phyloP scores from a whole-genome alignment of 2,888 invertebrate genomes.

The Drosophila vallismaia region DNA sequence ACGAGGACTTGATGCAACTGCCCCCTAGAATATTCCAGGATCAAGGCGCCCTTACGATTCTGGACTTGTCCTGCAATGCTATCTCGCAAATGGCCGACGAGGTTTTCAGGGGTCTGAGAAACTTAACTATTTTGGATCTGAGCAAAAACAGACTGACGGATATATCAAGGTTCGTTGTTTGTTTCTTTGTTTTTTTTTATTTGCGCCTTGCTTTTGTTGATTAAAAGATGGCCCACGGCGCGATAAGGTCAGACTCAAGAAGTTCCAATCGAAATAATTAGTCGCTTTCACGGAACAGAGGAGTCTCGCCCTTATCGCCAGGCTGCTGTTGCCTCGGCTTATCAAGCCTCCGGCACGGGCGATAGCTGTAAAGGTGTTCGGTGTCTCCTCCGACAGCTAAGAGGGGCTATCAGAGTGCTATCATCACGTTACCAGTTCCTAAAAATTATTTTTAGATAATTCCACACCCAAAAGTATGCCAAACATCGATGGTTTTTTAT shows the following conservation, averaged over 20 bases:
- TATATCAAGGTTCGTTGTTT: conserved; percentile 85
- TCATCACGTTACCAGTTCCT: conserved; percentile 23
- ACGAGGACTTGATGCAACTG: conserved; percentile 36
- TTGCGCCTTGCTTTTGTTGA: conserved; percentile 21
- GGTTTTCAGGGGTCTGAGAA: conserved; percentile 83
- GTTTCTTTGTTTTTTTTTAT: conserved; percentile 5
- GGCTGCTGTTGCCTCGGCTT: conserved; percentile 18
- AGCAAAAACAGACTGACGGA: conserved; percentile 86
- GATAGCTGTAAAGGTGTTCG: conserved; percentile 13
- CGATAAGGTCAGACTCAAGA: conserved; percentile 27
- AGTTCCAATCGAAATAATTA: conserved; percentile 30
- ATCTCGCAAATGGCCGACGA: conserved; percentile 24
- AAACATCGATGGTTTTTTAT: neutral
- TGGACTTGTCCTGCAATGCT: conserved; percentile 83
- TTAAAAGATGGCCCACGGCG: conserved; percentile 30
- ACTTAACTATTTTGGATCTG: conserved; percentile 86
- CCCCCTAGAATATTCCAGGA: conserved; percentile 56
- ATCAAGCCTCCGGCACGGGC: conserved; percentile 22
- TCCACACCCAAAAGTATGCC: conserved; percentile 1
- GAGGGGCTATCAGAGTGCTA: conserved; percentile 30
- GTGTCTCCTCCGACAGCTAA: conserved; percentile 27
- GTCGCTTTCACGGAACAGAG: conserved; percentile 13
- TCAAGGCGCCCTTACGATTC: conserved; percentile 40
- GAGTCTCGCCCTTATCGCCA: conserved; percentile 18
- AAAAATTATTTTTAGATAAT: conserved; percentile 3